Conservation (phyloP, 1,140 invertebrate genomes). For the Nomia melanderi region DNA sequence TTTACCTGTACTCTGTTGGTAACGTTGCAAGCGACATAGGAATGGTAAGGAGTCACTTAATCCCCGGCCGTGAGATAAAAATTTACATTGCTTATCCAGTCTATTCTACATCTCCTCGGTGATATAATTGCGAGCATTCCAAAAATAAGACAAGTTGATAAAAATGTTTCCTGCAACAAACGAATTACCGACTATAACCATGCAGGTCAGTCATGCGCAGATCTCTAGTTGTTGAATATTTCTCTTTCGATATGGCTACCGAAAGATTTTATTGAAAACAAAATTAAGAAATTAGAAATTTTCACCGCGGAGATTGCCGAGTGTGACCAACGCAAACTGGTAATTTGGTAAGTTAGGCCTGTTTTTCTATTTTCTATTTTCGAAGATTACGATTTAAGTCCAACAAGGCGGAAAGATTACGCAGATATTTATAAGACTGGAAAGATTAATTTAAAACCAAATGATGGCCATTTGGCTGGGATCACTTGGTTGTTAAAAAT, state of each 20-base stretch:
- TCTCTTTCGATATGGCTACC: slow-evolving; percentile 33
- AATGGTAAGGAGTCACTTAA: no score
- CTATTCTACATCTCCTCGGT: no score
- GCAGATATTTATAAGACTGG: background rate
- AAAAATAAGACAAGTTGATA: slow-evolving; percentile 6
- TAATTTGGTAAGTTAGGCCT: slow-evolving; percentile 46
- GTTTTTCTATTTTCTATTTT: background rate
- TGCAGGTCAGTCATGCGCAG: slow-evolving; percentile 45
- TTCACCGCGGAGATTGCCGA: background rate
- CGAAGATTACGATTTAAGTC: slow-evolving; percentile 15
- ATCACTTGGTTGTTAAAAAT: background rate
- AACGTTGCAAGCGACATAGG: no score
- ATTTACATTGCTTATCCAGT: no score
- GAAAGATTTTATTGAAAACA: slow-evolving; percentile 19
- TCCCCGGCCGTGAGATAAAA: no score
- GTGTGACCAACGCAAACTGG: slow-evolving; percentile 1
- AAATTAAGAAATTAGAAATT: slow-evolving; percentile 9
- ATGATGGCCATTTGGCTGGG: slow-evolving; percentile 15
- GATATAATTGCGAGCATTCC: no score
- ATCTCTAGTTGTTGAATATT: slow-evolving; percentile 15
- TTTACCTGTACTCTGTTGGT: no score
- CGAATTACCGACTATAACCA: slow-evolving; percentile 13
- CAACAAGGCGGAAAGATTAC: background rate
- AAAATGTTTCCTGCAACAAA: background rate
- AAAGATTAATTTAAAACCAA: slow-evolving; percentile 31